These are phyloP conservation scores for Drosophila recens DNA, from an alignment of 2,888 invertebrate species.

Conservation along the genomic window DNA sequence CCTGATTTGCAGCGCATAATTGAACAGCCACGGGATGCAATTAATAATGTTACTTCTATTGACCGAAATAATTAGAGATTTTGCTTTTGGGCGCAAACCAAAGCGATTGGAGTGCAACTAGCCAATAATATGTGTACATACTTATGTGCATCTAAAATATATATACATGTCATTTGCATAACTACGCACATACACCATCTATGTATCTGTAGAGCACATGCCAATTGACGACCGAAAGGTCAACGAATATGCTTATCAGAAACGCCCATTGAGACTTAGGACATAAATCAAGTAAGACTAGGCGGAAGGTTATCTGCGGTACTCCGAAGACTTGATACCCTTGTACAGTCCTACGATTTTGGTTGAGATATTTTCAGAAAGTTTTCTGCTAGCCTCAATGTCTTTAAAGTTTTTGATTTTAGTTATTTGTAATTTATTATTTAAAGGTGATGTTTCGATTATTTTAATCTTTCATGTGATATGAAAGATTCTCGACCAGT, in stretches of 20 bases:
- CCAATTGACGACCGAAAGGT: conserved; percentile 25
- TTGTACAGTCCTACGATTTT: too few relatives aligned
- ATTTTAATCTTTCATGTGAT: too few relatives aligned
- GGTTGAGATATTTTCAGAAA: too few relatives aligned
- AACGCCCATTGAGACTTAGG: conserved; percentile 17
- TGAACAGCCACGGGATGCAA: conserved; percentile 58
- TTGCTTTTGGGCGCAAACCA: conserved; percentile 26
- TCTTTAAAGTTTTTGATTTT: too few relatives aligned
- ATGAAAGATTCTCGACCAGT: too few relatives aligned
- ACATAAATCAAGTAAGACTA: conserved; percentile 31
- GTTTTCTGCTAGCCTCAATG: too few relatives aligned
- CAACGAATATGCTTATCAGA: conserved; percentile 43
- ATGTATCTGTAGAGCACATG: conserved; percentile 1
- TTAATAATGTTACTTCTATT: conserved; percentile 65
- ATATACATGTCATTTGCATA: conserved; percentile 1
- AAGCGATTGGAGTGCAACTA: conserved; percentile 18
- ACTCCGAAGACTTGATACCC: too few relatives aligned
- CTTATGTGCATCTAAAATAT: neutral
- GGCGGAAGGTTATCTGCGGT: too few relatives aligned
- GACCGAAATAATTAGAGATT: conserved; percentile 42
- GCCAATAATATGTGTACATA: conserved; percentile 21
- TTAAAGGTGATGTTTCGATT: too few relatives aligned
- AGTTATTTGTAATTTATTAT: too few relatives aligned
- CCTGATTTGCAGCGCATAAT: conserved; percentile 65
- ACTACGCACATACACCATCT: neutral